These are phyloP conservation scores for Mesoligia furuncula DNA, from an alignment of 2,888 invertebrate genomes.

Conservation along the genomic window DNA sequence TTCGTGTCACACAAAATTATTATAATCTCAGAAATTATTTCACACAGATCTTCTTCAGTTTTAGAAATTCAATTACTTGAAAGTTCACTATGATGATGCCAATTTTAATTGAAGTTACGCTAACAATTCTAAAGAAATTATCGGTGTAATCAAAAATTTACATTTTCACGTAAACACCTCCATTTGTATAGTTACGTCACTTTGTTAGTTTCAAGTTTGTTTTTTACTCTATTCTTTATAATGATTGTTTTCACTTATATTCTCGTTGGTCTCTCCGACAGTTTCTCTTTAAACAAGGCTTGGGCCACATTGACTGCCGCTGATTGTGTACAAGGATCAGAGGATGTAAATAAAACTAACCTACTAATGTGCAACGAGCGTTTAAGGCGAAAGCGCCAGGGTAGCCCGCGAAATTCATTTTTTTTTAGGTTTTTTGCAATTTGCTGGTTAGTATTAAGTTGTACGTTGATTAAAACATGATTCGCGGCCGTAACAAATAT, in stretches of 20 bases:
- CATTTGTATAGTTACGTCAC: slow-evolving; percentile 59
- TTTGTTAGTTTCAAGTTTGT: slow-evolving; percentile 33
- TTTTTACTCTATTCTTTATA: background rate
- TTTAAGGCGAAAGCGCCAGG: no score
- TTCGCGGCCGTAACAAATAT: no score
- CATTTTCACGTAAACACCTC: slow-evolving; percentile 65
- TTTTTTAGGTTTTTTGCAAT: no score
- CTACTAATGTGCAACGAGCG: no score
- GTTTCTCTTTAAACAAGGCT: background rate
- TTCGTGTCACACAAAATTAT: slow-evolving; percentile 47
- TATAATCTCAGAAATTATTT: slow-evolving; percentile 33
- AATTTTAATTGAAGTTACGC: slow-evolving; percentile 31
- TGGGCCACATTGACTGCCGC: background rate
- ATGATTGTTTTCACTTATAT: background rate
- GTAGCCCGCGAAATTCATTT: no score
- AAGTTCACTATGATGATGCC: slow-evolving; percentile 46
- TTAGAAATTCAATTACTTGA: slow-evolving; percentile 35
- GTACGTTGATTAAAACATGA: no score
- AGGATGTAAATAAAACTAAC: background rate
- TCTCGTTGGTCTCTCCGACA: slow-evolving; percentile 7
- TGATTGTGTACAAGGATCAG: background rate
- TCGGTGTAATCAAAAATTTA: slow-evolving; percentile 38
- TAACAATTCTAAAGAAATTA: slow-evolving; percentile 24
- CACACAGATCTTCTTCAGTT: slow-evolving; percentile 39
- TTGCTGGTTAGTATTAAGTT: no score